Percentiles rank a stretch among this genome's conserved stretches.
phyloP scores from a whole-genome alignment of 2,888 invertebrate species.

The Lobophora halterata region DNA sequence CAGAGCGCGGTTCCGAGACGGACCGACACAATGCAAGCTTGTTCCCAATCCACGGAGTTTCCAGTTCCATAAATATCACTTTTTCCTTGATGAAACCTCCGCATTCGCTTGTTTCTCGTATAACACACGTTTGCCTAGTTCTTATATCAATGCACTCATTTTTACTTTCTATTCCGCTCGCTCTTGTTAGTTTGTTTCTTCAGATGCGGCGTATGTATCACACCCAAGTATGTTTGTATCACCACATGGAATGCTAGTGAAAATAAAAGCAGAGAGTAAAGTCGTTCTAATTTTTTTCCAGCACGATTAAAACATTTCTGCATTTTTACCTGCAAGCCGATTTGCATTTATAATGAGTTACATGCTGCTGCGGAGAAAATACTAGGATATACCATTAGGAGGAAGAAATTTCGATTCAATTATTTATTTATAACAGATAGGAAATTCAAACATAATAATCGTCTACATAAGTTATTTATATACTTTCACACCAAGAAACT shows the following conservation, averaged over 20 bases:
- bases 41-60: conserved; percentile 56
- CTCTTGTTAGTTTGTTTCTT: conserved; percentile 65
- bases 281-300: conserved; percentile 7
- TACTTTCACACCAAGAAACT: too few species aligned
- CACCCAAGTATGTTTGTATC: conserved; percentile 26
- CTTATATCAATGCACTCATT: conserved; percentile 74
- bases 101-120: conserved; percentile 61
- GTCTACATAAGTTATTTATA: too few species aligned
- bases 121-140: conserved; percentile 68
- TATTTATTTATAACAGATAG: too few species aligned
- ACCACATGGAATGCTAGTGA: conserved; percentile 33
- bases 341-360: too few species aligned
- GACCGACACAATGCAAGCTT: conserved; percentile 51
- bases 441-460: too few species aligned
- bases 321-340: not conserved
- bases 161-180: conserved; percentile 80
- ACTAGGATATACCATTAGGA: too few species aligned
- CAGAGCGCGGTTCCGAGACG: conserved; percentile 19
- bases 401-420: too few species aligned
- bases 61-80: conserved; percentile 64
- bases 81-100: conserved; percentile 66
- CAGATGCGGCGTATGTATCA: conserved; percentile 26
- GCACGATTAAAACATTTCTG: conserved; percentile 1
- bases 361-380: too few species aligned
- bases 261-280: conserved; percentile 40